Conservation (phyloP, 2,888 invertebrate species). For the Lycaena phlaeas region DNA sequence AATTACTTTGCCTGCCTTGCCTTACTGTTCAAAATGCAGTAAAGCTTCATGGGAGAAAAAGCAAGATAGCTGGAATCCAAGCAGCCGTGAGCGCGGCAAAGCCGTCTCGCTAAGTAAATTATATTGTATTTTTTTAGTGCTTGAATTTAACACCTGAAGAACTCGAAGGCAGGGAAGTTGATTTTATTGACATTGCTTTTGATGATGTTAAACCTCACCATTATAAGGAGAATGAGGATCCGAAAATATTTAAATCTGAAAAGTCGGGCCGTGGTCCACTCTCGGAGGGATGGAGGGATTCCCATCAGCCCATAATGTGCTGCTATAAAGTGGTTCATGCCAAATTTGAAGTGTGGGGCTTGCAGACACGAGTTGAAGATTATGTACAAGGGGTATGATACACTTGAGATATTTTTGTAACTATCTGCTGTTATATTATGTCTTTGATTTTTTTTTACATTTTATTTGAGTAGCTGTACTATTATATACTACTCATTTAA, state of each 20-base stretch:
- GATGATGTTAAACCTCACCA: conserved; percentile 89
- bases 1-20: too few relatives aligned
- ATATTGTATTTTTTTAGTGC: conserved; percentile 72
- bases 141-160: conserved; percentile 81
- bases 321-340: conserved; percentile 91
- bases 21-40: too few relatives aligned
- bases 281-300: conserved; percentile 85
- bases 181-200: conserved; percentile 89
- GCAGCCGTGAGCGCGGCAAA: too few relatives aligned
- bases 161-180: conserved; percentile 80
- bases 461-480: too few relatives aligned
- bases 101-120: too few relatives aligned
- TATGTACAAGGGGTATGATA: conserved; percentile 83
- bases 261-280: conserved; percentile 90
- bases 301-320: conserved; percentile 88
- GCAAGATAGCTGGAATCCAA: too few relatives aligned
- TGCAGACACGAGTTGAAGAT: conserved; percentile 91
- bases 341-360: conserved; percentile 93
- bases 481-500: too few relatives aligned
- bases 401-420: background rate
- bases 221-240: conserved; percentile 92
- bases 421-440: background rate
- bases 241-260: conserved; percentile 85
- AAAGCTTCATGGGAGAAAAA: too few relatives aligned
- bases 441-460: too few relatives aligned